phyloP scores from a whole-genome alignment of 2,888 invertebrate genomes.

The Melipona bicolor region DNA sequence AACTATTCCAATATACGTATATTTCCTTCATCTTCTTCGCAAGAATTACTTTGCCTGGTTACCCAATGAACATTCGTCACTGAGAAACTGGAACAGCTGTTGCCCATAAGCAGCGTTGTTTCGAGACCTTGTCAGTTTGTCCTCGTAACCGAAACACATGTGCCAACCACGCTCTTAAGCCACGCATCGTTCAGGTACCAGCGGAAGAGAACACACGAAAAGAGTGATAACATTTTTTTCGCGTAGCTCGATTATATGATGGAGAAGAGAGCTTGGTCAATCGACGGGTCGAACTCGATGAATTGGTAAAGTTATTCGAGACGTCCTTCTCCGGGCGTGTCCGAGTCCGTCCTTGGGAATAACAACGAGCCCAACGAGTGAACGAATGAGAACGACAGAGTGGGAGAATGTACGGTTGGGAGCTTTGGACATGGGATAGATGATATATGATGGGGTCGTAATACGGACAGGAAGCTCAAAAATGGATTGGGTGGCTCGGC shows the following conservation, averaged over 20 bases:
- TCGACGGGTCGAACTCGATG: slow-evolving; percentile 1
- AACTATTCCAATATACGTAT: background rate
- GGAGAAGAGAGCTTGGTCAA: slow-evolving; percentile 5
- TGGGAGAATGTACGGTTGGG: slow-evolving; percentile 58
- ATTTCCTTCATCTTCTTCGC: background rate
- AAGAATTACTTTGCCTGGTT: background rate
- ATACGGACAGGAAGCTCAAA: slow-evolving; percentile 37
- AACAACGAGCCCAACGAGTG: slow-evolving; percentile 1
- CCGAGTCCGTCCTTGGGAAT: background rate
- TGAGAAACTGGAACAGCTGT: slow-evolving; percentile 32
- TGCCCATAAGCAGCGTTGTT: slow-evolving; percentile 2
- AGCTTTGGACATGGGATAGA: slow-evolving; percentile 71
- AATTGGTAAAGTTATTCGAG: slow-evolving; percentile 22
- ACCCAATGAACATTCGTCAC: background rate
- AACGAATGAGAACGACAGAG: slow-evolving; percentile 52
- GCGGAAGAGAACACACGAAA: too few species aligned
- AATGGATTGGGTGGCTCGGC: slow-evolving; percentile 75
- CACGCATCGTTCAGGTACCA: background rate
- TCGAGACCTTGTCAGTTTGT: slow-evolving; percentile 1
- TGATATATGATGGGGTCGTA: slow-evolving; percentile 66
- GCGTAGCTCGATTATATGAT: background rate
- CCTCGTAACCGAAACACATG: slow-evolving; percentile 32
- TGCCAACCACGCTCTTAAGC: background rate
- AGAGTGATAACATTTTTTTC: background rate
- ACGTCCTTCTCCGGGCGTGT: background rate